Evolutionary conservation across 2,797 vertebrate genomes (phyloP).

Genomic region (Melopsittacus undulatus): DNA sequence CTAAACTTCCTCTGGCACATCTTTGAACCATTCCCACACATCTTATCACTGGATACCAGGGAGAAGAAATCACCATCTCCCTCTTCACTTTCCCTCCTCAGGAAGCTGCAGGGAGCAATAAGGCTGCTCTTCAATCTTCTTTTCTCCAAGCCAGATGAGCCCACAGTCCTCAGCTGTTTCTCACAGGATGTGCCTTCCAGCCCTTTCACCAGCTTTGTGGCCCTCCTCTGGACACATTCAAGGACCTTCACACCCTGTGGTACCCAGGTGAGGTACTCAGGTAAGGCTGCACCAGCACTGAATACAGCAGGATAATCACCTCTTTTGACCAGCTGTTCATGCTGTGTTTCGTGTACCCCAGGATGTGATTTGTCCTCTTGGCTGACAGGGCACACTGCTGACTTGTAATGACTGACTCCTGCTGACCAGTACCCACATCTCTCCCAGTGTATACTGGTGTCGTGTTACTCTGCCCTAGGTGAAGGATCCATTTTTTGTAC

Average conservation of each 20-base stretch:
- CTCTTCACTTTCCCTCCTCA: neutral
- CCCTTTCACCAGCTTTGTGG: neutral
- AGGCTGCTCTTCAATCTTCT: rapidly evolving
- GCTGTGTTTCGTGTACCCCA: neutral
- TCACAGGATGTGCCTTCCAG: neutral
- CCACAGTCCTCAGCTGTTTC: neutral
- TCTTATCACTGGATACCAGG: neutral
- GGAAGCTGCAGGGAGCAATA: neutral
- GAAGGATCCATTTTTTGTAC: neutral
- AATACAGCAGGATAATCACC: too few relatives aligned
- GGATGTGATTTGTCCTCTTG: neutral
- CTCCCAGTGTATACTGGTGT: neutral
- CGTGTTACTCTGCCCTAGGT: neutral
- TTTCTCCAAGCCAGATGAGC: neutral
- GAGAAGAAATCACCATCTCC: neutral
- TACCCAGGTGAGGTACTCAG: rapidly evolving
- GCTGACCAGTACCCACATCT: neutral
- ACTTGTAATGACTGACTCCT: neutral
- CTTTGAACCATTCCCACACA: rapidly evolving
- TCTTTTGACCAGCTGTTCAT: neutral
- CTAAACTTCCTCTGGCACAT: neutral
- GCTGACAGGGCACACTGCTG: neutral
- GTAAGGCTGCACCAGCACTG: rapidly evolving
- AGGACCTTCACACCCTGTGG: neutral
- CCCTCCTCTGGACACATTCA: neutral